Evolutionary conservation across 2,797 vertebrate genomes (phyloP), one percentile per base, ranked within the genome.

Genomic region (Myotis planiceps): DNA sequence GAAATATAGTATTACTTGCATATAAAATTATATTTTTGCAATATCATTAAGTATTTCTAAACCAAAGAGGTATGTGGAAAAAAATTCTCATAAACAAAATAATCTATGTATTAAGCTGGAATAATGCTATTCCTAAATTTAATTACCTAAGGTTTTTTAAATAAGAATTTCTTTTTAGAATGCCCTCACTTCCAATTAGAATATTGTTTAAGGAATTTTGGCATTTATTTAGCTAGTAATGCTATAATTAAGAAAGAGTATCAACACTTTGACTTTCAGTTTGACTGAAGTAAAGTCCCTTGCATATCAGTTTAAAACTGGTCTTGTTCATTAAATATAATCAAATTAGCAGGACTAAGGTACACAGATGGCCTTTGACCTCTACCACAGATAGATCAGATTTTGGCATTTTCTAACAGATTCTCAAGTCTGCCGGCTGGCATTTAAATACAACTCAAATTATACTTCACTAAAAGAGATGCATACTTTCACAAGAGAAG

Each of bases 371-470:
- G 6, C 92, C 93, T 96, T 79, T 87, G 84, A 93, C 87, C 86
- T 42, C 60, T 14, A 34, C 32, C 15, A 45, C 34, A 42, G 14
- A 65, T 5, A 58, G 65, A 15, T 88, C 49, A 66, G 47, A 89
- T 93, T 71, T 79, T 45, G 51, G 45, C 49, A 53, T 51, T 95
- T 93, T 81, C 19, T 45, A 78, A 71, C 21, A 69, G 55, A 90
- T n/a, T 83, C 47, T 68, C n/a, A 55, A 88, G 47, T 8, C 7
- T 51, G 18, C 21, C 79, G 65, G 68, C 39, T 75, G 51, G 18
- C 25, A 34, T 95, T 96, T 93, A 95, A 87, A 87, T 39, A 37
- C 32, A 91, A 91, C n/a, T 88, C 69, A 80, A 69, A 83, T 49
- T 92, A 39, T 76, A 49, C 47, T 92, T 91, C 25, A 16, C 72